Conservation (phyloP, 2,888 invertebrate genomes). For the Furcula furcula region DNA sequence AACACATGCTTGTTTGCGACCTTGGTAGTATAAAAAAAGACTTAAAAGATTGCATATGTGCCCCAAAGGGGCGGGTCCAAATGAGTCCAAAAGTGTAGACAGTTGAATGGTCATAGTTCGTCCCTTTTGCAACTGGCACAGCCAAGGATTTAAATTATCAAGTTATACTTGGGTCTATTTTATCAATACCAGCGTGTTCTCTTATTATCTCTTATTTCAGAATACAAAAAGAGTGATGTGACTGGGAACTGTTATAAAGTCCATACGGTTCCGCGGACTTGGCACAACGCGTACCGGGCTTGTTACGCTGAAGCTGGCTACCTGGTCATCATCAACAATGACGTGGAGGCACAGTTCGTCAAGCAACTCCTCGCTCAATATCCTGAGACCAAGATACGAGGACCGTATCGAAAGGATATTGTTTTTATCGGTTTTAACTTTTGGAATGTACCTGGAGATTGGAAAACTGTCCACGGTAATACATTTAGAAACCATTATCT, state of each 20-base stretch:
- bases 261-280: constrained; percentile 36
- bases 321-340: constrained; percentile 44
- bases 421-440: constrained; percentile 34
- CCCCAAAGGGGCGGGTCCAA: background rate
- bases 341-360: constrained; percentile 28
- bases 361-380: constrained; percentile 26
- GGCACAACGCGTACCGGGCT: constrained; percentile 43
- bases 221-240: constrained; percentile 29
- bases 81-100: too few relatives aligned
- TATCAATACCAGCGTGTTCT: too few relatives aligned
- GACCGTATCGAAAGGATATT: constrained; percentile 18
- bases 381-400: constrained; percentile 18
- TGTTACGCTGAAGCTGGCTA: constrained; percentile 45
- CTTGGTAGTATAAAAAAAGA: too few relatives aligned
- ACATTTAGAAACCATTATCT: background rate
- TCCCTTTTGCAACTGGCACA: too few relatives aligned
- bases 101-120: too few relatives aligned
- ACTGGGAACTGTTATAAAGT: constrained; percentile 51
- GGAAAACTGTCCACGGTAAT: constrained; percentile 38
- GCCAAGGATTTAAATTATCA: too few relatives aligned
- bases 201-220: constrained; percentile 17
- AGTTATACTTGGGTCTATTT: too few relatives aligned
- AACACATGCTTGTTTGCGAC: too few relatives aligned
- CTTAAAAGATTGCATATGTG: background rate
- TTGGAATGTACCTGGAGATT: constrained; percentile 33